Base-by-base conservation (phyloP, 1,140 invertebrate genomes). In the Drosophila rufa region DNA sequence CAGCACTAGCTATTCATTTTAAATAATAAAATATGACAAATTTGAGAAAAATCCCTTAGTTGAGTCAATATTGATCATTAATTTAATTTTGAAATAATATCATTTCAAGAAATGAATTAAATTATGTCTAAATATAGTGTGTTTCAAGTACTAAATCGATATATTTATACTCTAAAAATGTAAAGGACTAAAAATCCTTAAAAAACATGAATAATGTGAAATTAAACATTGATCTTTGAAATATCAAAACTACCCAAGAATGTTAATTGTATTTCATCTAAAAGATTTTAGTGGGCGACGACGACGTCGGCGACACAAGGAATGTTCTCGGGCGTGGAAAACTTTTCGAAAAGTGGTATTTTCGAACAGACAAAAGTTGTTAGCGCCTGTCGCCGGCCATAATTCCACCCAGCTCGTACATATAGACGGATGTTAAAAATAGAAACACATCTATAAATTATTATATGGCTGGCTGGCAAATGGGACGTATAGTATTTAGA, bases 341-440 rank as follows among this genome's bases (percentile, higher is more conserved):
- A 84, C 48, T 84, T 89, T 75, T 73, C 42, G 70, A 75, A 79
- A 66, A 67, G 56, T 82, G 68, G 71, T 71, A 45, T 78, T 79
- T 60, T 65, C 55, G 62, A 75, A 33, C 68, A 68, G 25, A 50
- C 38, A 58, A 70, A 61, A 45, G 65, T 81, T 75, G 65, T 83
- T 87, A 89, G 53, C 76, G 76, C 80, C 84, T 87, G 83, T 87
- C 83, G 84, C 64, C 84, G 69, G 76, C 79, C 83, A 86, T 87
- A 82, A 87, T 82, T 75, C 62, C 19, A 45, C 75, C 22, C 19
- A 38, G 75, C 22, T 25, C 30, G 42, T 60, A 65, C 30, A 62
- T 82, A 76, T 74, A 59, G 43, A 36, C 8, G n/a, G 15, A 46
- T 62, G 30, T 30, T 87, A 87, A 50, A 64, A 74, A 80, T 87